A percentile compares a stretch with the other conserved stretches of the same genome.
Conservation (phyloP, 2,888 invertebrate species). For the Apamea crenata region DNA sequence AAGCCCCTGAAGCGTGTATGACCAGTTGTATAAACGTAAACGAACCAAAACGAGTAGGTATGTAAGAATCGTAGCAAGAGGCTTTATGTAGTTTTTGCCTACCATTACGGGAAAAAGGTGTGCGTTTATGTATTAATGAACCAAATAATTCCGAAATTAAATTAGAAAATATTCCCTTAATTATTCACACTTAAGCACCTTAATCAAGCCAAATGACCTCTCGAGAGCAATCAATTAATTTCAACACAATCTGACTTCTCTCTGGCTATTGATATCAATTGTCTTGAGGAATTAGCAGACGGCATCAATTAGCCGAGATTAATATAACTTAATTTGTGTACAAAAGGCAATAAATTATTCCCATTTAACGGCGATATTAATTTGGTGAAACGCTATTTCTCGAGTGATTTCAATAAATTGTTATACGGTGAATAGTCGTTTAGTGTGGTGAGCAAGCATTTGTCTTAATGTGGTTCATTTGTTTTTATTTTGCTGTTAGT, state of each 20-base stretch:
- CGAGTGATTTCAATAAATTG: slow-evolving; percentile 46
- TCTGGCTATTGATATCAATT: slow-evolving; percentile 61
- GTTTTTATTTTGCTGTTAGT: slow-evolving; percentile 17
- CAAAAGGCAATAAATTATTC: slow-evolving; percentile 59
- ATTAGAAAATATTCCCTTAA: background rate
- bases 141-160: background rate
- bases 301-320: slow-evolving; percentile 56
- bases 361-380: slow-evolving; percentile 41
- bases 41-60: too few species aligned
- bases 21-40: too few species aligned
- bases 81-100: background rate
- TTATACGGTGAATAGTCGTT: slow-evolving; percentile 15
- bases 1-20: too few species aligned
- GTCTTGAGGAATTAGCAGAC: slow-evolving; percentile 45
- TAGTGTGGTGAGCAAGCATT: slow-evolving; percentile 10
- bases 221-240: slow-evolving; percentile 51
- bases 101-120: background rate
- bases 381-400: slow-evolving; percentile 46
- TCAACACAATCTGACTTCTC: slow-evolving; percentile 43
- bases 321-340: slow-evolving; percentile 60
- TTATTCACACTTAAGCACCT: slow-evolving; percentile 7
- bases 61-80: background rate
- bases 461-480: slow-evolving; percentile 2
- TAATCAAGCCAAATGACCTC: slow-evolving; percentile 19
- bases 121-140: background rate